A percentile compares a stretch with the other conserved stretches of the same genome.
Evolutionary conservation across 2,888 invertebrate species (phyloP).

Genomic region (Pandemis heparana): DNA sequence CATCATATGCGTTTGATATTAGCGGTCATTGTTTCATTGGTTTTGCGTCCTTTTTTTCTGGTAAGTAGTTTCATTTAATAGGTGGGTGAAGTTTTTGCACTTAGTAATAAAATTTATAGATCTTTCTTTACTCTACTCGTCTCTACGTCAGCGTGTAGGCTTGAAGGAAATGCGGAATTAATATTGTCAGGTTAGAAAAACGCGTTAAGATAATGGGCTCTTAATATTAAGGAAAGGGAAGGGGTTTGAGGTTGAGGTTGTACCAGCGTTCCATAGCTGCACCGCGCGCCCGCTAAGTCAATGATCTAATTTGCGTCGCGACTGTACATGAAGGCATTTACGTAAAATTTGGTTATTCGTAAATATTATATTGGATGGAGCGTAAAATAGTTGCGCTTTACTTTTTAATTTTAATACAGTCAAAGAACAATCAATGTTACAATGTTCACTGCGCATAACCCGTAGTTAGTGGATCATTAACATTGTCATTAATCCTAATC

Average conservation of each 20-base stretch:
- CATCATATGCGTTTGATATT: background rate
- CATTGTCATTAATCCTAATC: slow-evolving; percentile 40
- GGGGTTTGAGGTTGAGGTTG: slow-evolving; percentile 14
- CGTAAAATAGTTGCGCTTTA: background rate
- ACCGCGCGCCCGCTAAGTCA: slow-evolving; percentile 29
- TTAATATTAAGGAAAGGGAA: background rate
- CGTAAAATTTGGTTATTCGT: background rate
- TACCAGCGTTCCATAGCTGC: slow-evolving; percentile 27
- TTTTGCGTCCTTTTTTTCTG: background rate
- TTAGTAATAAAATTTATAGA: background rate
- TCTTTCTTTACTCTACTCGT: too few relatives aligned
- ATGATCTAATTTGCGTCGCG: background rate
- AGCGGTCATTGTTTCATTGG: background rate
- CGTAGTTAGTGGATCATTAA: slow-evolving; percentile 27
- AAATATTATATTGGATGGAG: background rate
- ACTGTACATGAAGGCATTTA: background rate
- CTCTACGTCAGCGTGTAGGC: background rate
- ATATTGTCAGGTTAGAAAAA: background rate
- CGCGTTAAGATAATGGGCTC: background rate
- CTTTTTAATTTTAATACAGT: background rate
- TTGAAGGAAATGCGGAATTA: background rate
- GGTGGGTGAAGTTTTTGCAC: background rate
- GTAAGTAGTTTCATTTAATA: background rate
- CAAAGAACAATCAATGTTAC: slow-evolving; percentile 12
- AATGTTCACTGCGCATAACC: slow-evolving; percentile 26